These are phyloP conservation scores for Cisticola juncidis DNA, from an alignment of 2,113 vertebrate genomes.

Conservation along the genomic window DNA sequence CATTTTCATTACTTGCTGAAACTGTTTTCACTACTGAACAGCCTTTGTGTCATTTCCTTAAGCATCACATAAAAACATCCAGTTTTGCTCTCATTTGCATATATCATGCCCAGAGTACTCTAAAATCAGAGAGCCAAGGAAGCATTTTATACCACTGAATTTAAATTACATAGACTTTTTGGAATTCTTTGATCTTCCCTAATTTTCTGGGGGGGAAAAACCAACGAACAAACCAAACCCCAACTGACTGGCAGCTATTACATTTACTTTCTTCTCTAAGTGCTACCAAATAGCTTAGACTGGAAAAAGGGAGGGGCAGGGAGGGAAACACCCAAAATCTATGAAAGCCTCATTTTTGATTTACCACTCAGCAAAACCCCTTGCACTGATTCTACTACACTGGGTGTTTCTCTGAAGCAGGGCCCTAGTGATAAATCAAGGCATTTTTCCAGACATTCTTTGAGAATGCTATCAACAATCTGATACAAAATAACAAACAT, in stretches of 20 bases:
- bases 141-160: neutral
- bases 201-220: neutral
- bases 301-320: neutral
- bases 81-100: neutral
- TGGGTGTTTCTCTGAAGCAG: neutral
- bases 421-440: neutral
- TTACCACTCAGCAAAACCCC: neutral
- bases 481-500: neutral
- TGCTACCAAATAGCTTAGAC: neutral
- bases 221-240: neutral
- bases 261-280: neutral
- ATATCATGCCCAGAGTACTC: neutral
- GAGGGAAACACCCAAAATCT: neutral
- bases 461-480: neutral
- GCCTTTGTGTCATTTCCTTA: neutral
- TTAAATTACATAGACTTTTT: neutral
- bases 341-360: neutral
- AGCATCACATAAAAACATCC: neutral
- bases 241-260: neutral
- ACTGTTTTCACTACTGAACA: neutral
- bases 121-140: neutral
- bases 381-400: neutral
- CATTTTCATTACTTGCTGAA: neutral
- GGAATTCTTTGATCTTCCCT: slow-evolving; percentile 5
- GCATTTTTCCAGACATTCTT: slow-evolving; percentile 13